phyloP scores from a whole-genome alignment of 2,888 invertebrate genomes.

The Malachius bipustulatus region DNA sequence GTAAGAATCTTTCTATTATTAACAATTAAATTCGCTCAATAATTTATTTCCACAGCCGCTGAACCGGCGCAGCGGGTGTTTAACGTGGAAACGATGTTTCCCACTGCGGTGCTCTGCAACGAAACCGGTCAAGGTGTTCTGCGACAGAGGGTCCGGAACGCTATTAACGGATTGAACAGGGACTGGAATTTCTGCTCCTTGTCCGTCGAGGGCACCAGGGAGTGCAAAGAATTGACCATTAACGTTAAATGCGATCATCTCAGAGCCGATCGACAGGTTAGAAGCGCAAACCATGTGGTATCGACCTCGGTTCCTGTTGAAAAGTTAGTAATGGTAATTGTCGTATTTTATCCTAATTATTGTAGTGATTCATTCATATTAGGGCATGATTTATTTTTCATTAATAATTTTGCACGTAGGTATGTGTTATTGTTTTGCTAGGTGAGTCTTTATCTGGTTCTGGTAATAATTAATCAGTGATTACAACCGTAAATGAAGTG shows the following conservation, averaged over 20 bases:
- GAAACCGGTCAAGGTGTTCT: constrained; percentile 89
- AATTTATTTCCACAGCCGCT: constrained; percentile 46
- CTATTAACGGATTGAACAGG: constrained; percentile 81
- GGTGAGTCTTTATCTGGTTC: too few relatives aligned
- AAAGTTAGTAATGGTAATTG: constrained; percentile 53
- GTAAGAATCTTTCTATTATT: constrained; percentile 40
- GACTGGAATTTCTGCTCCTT: constrained; percentile 97
- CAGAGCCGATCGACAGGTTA: constrained; percentile 51
- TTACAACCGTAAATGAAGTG: too few relatives aligned
- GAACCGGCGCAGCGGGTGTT: constrained; percentile 91
- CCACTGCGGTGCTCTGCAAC: constrained; percentile 91
- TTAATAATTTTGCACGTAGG: too few relatives aligned
- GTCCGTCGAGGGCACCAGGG: constrained; percentile 73
- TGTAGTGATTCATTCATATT: too few relatives aligned
- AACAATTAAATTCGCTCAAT: neutral
- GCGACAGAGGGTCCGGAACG: constrained; percentile 75
- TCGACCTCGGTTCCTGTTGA: constrained; percentile 73
- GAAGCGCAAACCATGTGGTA: constrained; percentile 72
- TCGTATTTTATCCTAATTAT: too few relatives aligned
- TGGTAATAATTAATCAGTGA: too few relatives aligned
- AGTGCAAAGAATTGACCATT: constrained; percentile 82
- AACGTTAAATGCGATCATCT: constrained; percentile 86
- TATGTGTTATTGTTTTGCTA: too few relatives aligned
- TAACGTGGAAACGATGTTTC: constrained; percentile 87
- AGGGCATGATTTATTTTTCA: too few relatives aligned